Percentiles rank a stretch among this genome's conserved stretches.
These are phyloP conservation scores for Centruroides sculpturatus DNA, from an alignment of 1,140 invertebrate genomes.

Conservation along the genomic window DNA sequence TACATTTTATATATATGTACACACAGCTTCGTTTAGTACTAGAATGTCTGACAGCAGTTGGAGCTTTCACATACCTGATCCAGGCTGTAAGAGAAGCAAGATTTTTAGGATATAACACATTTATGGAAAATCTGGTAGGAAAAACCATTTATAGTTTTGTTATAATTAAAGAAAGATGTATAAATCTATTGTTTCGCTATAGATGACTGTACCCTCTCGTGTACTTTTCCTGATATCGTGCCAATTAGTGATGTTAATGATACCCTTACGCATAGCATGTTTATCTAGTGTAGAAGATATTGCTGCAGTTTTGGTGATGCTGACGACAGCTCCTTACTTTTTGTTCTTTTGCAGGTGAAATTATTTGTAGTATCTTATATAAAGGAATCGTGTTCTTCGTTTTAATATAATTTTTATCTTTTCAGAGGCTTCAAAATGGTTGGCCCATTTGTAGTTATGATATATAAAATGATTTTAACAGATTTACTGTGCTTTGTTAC, in stretches of 20 bases:
- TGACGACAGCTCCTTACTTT: constrained; percentile 91
- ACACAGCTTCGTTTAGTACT: constrained; percentile 14
- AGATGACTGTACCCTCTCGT: constrained; percentile 76
- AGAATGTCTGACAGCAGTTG: constrained; percentile 37
- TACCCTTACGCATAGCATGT: constrained; percentile 68
- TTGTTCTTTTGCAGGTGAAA: constrained; percentile 88
- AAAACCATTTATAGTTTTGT: neutral
- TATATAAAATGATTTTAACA: constrained; percentile 94
- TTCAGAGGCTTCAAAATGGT: constrained; percentile 90
- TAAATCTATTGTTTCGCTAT: constrained; percentile 8
- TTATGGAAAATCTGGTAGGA: constrained; percentile 72
- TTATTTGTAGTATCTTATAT: neutral
- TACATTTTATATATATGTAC: neutral
- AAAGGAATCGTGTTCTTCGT: neutral
- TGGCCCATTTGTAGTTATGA: constrained; percentile 98
- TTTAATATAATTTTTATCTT: constrained; percentile 11
- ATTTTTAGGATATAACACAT: constrained; percentile 74
- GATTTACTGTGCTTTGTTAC: constrained; percentile 88
- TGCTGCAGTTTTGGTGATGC: constrained; percentile 80
- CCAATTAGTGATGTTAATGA: constrained; percentile 64
- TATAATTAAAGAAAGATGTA: neutral
- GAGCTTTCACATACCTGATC: constrained; percentile 61
- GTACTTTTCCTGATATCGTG: constrained; percentile 90
- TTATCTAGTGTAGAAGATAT: constrained; percentile 73
- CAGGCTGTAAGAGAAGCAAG: constrained; percentile 62